Evolutionary conservation across 2,888 invertebrate genomes (phyloP).

Genomic region (Watsonalla cultraria): DNA sequence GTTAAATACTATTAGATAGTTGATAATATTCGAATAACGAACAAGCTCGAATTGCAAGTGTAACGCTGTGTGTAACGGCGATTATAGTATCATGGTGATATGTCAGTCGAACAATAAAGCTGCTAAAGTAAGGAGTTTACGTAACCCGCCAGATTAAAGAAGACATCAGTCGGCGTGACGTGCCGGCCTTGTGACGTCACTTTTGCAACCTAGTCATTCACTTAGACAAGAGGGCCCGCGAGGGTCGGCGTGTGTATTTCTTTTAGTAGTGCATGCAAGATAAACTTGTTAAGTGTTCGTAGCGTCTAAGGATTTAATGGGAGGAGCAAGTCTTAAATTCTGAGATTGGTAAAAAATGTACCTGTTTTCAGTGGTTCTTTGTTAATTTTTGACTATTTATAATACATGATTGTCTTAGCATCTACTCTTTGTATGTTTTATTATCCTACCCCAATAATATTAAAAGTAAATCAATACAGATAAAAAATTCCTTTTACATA

Average conservation of each 20-base stretch:
- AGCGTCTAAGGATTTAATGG: constrained; percentile 73
- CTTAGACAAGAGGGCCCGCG: constrained; percentile 61
- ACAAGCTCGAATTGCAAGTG: constrained; percentile 34
- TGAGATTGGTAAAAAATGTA: constrained; percentile 75
- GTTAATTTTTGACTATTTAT: constrained; percentile 79
- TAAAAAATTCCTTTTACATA: too few relatives aligned
- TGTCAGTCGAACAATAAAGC: constrained; percentile 26
- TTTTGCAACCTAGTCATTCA: constrained; percentile 76
- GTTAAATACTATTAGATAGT: constrained; percentile 46
- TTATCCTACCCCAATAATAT: background rate
- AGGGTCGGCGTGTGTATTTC: constrained; percentile 56
- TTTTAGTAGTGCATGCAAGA: constrained; percentile 70
- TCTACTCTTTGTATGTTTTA: constrained; percentile 52
- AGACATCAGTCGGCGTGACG: constrained; percentile 30
- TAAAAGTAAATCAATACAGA: too few relatives aligned
- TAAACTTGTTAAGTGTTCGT: constrained; percentile 75
- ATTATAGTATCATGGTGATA: constrained; percentile 7
- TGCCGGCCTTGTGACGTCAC: constrained; percentile 46
- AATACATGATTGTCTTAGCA: constrained; percentile 79
- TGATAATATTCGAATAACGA: constrained; percentile 37
- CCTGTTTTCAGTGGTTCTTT: constrained; percentile 77
- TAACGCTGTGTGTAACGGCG: constrained; percentile 19
- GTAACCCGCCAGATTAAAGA: constrained; percentile 25
- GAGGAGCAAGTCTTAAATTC: constrained; percentile 68
- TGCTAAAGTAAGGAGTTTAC: constrained; percentile 29